A percentile compares a stretch with the other conserved stretches of the same genome.
Evolutionary conservation across 2,797 vertebrate genomes (phyloP).

Genomic region (Ctenopoma kingsleyae): DNA sequence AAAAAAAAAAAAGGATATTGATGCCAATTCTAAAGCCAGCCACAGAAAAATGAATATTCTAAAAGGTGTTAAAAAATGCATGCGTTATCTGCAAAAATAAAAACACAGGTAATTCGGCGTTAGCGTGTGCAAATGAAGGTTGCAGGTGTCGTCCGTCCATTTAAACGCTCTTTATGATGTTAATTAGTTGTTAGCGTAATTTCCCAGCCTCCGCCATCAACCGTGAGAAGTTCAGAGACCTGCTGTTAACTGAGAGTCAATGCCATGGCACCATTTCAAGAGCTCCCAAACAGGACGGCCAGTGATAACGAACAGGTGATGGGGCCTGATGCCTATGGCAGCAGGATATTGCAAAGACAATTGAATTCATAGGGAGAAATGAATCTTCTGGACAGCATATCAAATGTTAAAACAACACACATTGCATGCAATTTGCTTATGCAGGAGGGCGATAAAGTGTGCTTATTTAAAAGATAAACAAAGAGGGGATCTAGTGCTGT

Average conservation of each 20-base stretch:
- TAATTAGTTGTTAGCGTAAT: slow-evolving; percentile 88
- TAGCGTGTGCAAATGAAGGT: slow-evolving; percentile 87
- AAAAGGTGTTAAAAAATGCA: slow-evolving; percentile 69
- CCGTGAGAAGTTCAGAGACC: slow-evolving; percentile 87
- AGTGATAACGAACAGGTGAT: slow-evolving; percentile 86
- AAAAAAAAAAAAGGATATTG: slow-evolving; percentile 51
- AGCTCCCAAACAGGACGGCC: slow-evolving; percentile 80
- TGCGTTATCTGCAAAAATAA: slow-evolving; percentile 81
- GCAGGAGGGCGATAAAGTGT: slow-evolving; percentile 78
- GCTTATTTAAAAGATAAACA: slow-evolving; percentile 86
- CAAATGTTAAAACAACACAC: slow-evolving; percentile 83
- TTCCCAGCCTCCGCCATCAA: slow-evolving; percentile 82
- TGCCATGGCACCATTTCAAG: slow-evolving; percentile 81
- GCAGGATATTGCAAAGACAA: slow-evolving; percentile 85
- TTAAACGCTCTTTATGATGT: slow-evolving; percentile 87
- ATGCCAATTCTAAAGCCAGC: slow-evolving; percentile 57
- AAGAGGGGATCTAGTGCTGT: slow-evolving; percentile 75
- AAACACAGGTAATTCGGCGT: slow-evolving; percentile 82
- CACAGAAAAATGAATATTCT: slow-evolving; percentile 71
- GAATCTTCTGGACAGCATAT: slow-evolving; percentile 86
- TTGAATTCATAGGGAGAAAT: slow-evolving; percentile 83
- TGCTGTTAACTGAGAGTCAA: slow-evolving; percentile 82
- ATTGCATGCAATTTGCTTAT: slow-evolving; percentile 81
- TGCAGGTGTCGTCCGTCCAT: slow-evolving; percentile 81
- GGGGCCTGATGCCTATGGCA: slow-evolving; percentile 81